A percentile compares a stretch with the other conserved stretches of the same genome.
Evolutionary conservation across 2,888 invertebrate species (phyloP).

Genomic region (Drosophila austrosaltans): DNA sequence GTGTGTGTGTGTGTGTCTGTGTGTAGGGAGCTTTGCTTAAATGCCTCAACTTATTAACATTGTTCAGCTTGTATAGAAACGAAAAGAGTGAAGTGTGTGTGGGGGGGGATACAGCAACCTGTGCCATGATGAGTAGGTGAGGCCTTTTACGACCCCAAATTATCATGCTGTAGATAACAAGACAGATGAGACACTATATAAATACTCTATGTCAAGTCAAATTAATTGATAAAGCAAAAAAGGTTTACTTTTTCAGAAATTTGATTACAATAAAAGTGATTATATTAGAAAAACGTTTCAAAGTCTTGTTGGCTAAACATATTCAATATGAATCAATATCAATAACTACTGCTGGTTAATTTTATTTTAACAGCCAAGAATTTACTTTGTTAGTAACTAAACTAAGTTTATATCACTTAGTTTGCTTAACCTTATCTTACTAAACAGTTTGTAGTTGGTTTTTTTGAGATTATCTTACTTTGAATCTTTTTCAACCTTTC

Average conservation of each 20-base stretch:
- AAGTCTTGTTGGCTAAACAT: too few relatives aligned
- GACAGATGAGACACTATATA: constrained; percentile 21
- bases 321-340: too few relatives aligned
- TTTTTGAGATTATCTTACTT: neutral
- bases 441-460: neutral
- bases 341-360: too few relatives aligned
- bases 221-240: neutral
- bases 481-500: too few relatives aligned
- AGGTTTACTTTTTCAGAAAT: neutral
- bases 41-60: constrained; percentile 64
- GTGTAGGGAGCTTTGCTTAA: constrained; percentile 29
- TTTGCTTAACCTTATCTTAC: neutral
- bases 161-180: constrained; percentile 25
- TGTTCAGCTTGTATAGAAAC: constrained; percentile 28
- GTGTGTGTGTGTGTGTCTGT: neutral
- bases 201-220: neutral
- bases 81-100: neutral
- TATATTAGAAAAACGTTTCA: too few relatives aligned
- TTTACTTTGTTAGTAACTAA: neutral
- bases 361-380: too few relatives aligned
- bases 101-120: constrained; percentile 36
- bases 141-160: constrained; percentile 66
- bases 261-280: too few relatives aligned
- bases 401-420: neutral
- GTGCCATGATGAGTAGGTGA: constrained; percentile 46